phyloP scores from a whole-genome alignment of 2,888 invertebrate genomes.

The Panzeria rudis region DNA sequence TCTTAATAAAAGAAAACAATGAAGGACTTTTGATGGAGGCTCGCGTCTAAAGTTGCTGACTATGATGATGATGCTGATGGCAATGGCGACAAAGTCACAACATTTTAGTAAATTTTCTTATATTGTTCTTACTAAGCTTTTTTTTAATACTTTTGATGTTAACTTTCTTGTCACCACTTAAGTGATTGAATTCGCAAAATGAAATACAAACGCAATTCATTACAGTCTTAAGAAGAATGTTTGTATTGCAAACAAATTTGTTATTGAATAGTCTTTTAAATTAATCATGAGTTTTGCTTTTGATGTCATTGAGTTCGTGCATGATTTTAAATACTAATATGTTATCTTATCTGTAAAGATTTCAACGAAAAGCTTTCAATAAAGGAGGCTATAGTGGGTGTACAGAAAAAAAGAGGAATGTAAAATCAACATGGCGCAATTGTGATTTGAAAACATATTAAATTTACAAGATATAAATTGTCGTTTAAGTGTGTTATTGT shows the following conservation, averaged over 20 bases:
- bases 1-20: slow-evolving; percentile 50
- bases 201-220: background rate
- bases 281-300: background rate
- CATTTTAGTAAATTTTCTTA: slow-evolving; percentile 39
- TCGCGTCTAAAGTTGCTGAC: slow-evolving; percentile 50
- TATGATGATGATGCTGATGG: slow-evolving; percentile 42
- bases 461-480: too few relatives aligned
- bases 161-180: slow-evolving; percentile 66
- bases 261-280: background rate
- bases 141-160: slow-evolving; percentile 23
- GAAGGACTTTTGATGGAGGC: slow-evolving; percentile 67
- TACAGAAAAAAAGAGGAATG: too few relatives aligned
- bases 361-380: too few relatives aligned
- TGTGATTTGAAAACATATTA: too few relatives aligned
- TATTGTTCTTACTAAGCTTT: slow-evolving; percentile 2
- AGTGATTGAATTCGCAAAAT: slow-evolving; percentile 64
- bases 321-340: background rate
- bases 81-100: slow-evolving; percentile 60
- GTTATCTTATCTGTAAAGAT: too few relatives aligned
- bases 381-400: too few relatives aligned
- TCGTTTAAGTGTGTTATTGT: too few relatives aligned
- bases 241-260: background rate
- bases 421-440: too few relatives aligned
- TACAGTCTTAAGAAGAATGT: background rate
- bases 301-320: background rate